Evolutionary conservation across 1,140 invertebrate species (phyloP).

Genomic region (Drosophila orena): DNA sequence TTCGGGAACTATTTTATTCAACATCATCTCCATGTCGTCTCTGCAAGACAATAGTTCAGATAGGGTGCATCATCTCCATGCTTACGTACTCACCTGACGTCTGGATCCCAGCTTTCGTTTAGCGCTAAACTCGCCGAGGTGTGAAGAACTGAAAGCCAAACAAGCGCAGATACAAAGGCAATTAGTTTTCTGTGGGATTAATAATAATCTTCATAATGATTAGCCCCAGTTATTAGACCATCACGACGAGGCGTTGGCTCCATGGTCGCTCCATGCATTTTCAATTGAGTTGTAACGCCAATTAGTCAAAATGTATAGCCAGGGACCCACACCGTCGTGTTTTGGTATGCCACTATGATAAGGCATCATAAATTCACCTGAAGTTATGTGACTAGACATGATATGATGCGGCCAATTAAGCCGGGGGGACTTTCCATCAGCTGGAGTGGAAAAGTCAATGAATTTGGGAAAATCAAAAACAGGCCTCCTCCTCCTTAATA

Average conservation of each 20-base stretch:
- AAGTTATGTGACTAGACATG: constrained; percentile 54
- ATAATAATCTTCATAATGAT: constrained; percentile 45
- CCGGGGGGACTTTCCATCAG: constrained; percentile 1
- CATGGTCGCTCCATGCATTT: constrained; percentile 35
- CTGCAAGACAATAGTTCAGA: constrained; percentile 73
- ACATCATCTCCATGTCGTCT: constrained; percentile 99
- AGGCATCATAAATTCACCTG: constrained; percentile 27
- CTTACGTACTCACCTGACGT: constrained; percentile 88
- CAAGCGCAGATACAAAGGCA: constrained; percentile 44
- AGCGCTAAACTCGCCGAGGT: constrained; percentile 98
- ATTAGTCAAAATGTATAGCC: constrained; percentile 52
- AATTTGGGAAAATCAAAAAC: neutral
- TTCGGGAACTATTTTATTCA: constrained; percentile 99
- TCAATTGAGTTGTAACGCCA: constrained; percentile 70
- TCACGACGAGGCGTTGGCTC: constrained; percentile 38
- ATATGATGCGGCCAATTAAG: constrained; percentile 30
- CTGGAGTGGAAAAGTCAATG: constrained; percentile 16
- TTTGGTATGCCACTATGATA: constrained; percentile 12
- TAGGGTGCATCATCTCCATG: neutral
- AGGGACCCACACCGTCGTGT: neutral
- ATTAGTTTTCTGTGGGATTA: constrained; percentile 56
- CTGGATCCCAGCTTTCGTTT: constrained; percentile 99
- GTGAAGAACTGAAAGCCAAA: constrained; percentile 93
- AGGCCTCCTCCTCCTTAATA: too few relatives aligned
- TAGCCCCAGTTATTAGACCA: constrained; percentile 62